Percentiles rank a stretch among this genome's conserved stretches.
These are phyloP conservation scores for Meandrina meandrites DNA, from an alignment of 92 coral and sea anemone species.

Conservation along the genomic window DNA sequence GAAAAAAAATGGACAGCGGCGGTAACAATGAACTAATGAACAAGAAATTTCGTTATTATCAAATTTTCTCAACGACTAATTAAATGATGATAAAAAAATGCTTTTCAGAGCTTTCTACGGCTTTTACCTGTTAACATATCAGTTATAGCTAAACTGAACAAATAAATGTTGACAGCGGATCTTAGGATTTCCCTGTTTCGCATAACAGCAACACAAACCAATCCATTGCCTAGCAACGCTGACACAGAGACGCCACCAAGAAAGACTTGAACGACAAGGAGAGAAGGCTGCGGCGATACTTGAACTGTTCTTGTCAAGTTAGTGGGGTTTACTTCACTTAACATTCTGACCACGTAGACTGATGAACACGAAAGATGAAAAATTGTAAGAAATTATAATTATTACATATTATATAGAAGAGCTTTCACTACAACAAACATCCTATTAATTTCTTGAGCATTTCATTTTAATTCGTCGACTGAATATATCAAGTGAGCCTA, in stretches of 20 bases:
- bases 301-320: background rate
- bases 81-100: too few relatives aligned
- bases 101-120: background rate
- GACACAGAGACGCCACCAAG: background rate
- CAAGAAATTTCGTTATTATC: too few relatives aligned
- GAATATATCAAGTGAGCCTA: too few relatives aligned
- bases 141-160: slow-evolving; percentile 25
- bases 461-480: too few relatives aligned
- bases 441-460: too few relatives aligned
- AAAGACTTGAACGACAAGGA: background rate
- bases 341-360: background rate
- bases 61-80: too few relatives aligned
- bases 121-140: slow-evolving; percentile 39
- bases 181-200: background rate
- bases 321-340: background rate
- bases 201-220: slow-evolving; percentile 7
- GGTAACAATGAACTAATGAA: too few relatives aligned
- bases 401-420: background rate
- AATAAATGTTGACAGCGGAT: background rate
- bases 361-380: background rate
- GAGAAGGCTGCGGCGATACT: background rate
- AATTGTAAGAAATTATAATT: background rate
- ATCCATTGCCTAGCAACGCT: slow-evolving; percentile 14
- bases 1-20: too few relatives aligned
- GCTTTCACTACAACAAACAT: too few relatives aligned